These are phyloP conservation scores for Uropsilus gracilis DNA, from an alignment of 2,113 vertebrate species.

Conservation along the genomic window DNA sequence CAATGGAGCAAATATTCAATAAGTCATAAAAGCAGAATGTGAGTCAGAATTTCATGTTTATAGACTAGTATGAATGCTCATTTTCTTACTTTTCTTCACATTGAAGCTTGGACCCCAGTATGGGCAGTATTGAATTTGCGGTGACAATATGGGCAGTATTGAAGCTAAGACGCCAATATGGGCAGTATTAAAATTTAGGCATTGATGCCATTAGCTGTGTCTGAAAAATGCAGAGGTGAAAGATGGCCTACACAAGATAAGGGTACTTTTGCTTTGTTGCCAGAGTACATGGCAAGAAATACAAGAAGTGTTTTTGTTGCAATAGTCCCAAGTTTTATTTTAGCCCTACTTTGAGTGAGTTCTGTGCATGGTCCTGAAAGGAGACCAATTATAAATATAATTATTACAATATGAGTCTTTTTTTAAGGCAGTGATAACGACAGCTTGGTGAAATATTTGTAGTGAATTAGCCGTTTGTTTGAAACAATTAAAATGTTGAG, in stretches of 20 bases:
- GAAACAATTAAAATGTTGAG: conserved; percentile 39
- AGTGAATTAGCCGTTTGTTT: background rate
- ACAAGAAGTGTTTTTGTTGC: background rate
- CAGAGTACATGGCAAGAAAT: background rate
- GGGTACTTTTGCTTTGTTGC: too few relatives aligned
- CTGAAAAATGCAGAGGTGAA: too few relatives aligned
- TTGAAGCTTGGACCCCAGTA: too few relatives aligned
- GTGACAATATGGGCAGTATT: too few relatives aligned
- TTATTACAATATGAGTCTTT: background rate
- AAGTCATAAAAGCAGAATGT: background rate
- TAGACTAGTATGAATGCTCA: background rate
- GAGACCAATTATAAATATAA: background rate
- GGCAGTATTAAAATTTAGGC: too few relatives aligned
- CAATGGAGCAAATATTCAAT: background rate
- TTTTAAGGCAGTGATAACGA: conserved; percentile 19
- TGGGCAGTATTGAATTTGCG: too few relatives aligned
- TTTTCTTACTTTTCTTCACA: background rate
- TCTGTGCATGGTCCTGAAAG: background rate
- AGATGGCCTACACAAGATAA: too few relatives aligned
- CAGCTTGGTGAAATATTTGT: background rate
- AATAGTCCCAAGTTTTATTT: background rate
- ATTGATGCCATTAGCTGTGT: too few relatives aligned
- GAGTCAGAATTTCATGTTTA: background rate
- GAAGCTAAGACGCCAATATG: too few relatives aligned
- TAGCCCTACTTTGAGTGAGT: background rate